Base-by-base conservation (phyloP, 2,113 vertebrate species). In the Lynx canadensis region DNA sequence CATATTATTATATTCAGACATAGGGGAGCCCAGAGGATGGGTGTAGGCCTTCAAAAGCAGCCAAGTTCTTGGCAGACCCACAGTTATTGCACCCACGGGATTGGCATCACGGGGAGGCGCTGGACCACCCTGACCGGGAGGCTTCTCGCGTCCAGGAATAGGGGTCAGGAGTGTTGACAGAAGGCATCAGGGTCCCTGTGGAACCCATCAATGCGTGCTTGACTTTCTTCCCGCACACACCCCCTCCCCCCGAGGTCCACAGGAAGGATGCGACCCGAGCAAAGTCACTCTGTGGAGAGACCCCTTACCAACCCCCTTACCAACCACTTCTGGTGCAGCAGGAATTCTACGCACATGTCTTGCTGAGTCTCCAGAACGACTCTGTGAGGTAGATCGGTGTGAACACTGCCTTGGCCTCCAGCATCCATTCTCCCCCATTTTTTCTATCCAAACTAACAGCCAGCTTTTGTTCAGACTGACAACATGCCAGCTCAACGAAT, bases 1-100 rank as follows among this genome's bases (percentile, higher is more conserved):
- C 86, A 79, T 80, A 66, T 97, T 94, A 87, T 95, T 97, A 95
- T 95, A 38, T 80, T 91, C 95, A 93, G 90, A 81, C 87, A 15
- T 52, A 74, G 66, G 68, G 4, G 25, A 95, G 69, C 96, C 63
- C 65, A 92, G 89, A 89, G 88, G 86, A 74, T 95, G 82, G 80
- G 38, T 31, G 5, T 0, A 1, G 66, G 89, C 55, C 68, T 95
- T 96, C 21, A 88, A 96, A 91, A 29, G 76, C 92, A 85, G 82
- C 50, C 11, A 25, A 93, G 78, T 85, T 79, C 95, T 98, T 83
- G 68, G 96, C 91, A 80, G 66, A 73, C 92, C 25, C 45, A 55
- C 23, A 63, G 1, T 86, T 95, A 92, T 68, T 85, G 66, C 4
- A 33, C 50, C 38, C 45, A 33, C 76, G 73, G 81, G 90, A 97